These are phyloP conservation scores for Thumatha senex DNA, from an alignment of 2,888 invertebrate species.

Conservation along the genomic window DNA sequence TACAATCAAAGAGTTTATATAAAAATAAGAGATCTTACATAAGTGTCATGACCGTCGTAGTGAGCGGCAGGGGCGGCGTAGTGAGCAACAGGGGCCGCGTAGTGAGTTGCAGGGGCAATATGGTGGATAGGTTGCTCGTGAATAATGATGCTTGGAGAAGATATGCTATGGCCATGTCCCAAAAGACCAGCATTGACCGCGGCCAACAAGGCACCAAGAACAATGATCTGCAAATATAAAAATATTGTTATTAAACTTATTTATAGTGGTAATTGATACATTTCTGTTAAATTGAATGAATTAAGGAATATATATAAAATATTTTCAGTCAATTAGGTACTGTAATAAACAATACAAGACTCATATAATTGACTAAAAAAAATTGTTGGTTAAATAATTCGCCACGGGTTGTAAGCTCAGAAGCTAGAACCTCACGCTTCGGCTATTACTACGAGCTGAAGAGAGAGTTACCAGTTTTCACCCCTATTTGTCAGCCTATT, in stretches of 20 bases:
- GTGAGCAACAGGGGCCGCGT: conserved; percentile 37
- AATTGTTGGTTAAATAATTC: too few species aligned
- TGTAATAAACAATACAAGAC: too few species aligned
- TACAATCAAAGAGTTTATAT: not conserved
- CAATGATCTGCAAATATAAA: conserved; percentile 19
- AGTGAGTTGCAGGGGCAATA: not conserved
- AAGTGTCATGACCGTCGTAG: conserved; percentile 29
- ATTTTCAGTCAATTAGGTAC: too few species aligned
- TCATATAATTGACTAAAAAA: too few species aligned
- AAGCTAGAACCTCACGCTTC: too few species aligned
- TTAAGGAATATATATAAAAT: too few species aligned
- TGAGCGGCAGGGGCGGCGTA: conserved; percentile 33
- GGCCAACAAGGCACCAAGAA: conserved; percentile 45
- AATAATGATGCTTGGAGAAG: conserved; percentile 30
- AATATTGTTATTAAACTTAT: not conserved
- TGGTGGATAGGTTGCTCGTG: conserved; percentile 33
- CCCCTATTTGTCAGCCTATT: too few species aligned
- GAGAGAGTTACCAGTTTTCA: too few species aligned
- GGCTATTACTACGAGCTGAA: too few species aligned
- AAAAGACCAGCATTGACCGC: conserved; percentile 49
- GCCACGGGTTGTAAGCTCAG: too few species aligned
- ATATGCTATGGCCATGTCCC: conserved; percentile 34
- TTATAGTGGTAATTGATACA: too few species aligned
- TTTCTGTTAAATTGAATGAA: too few species aligned
- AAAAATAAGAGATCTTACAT: not conserved